Base-by-base conservation (phyloP, 2,797 vertebrate species). In the Discoglossus pictus region DNA sequence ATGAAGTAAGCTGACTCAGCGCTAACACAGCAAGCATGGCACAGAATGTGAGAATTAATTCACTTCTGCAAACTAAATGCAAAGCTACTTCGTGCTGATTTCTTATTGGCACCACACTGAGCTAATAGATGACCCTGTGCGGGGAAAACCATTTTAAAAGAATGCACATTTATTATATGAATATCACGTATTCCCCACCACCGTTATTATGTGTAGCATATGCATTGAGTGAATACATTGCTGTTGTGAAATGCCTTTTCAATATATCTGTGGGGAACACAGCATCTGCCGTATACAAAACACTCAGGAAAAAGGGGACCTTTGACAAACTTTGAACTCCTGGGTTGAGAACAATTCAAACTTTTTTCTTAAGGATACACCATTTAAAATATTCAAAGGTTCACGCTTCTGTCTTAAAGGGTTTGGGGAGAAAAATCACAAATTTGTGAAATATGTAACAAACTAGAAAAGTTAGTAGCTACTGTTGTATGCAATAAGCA, bases 1-100 rank as follows among this genome's bases (percentile, higher is more conserved):
- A 93, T 90, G 88, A 93, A 89, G 80, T 80, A 65, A 73, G 93
- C 94, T 95, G 94, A 98, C 85, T 94, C 93, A 92, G 92, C 89
- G 79, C 84, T 81, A 76, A 83, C 72, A 72, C 52, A 64, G 68
- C 52, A 25, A 58, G 61, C 52, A 18, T 23, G 80, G 52, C 39
- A 64, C 87, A 84, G 85, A 92, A 91, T 6, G 42, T 42, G 65
- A 76, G 84, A 84, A 88, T 85, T 83, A 88, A 83, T 82, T 79
- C 74, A 70, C 68, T 71, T 20, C 67, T 77, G 78, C 73, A 52
- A 73, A 76, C 61, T 74, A 73, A 81, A 78, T 61, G 76, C 79
- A 83, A 67, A 76, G 76, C 77, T 68, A 1, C 75, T 80, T 73
- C 74, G 76, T 72, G 79, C 76, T 79, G 67, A 79, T 74, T 81